A percentile compares a stretch with the other conserved stretches of the same genome.
phyloP scores from a whole-genome alignment of 2,888 invertebrate genomes.

The Tenthredo livida region DNA sequence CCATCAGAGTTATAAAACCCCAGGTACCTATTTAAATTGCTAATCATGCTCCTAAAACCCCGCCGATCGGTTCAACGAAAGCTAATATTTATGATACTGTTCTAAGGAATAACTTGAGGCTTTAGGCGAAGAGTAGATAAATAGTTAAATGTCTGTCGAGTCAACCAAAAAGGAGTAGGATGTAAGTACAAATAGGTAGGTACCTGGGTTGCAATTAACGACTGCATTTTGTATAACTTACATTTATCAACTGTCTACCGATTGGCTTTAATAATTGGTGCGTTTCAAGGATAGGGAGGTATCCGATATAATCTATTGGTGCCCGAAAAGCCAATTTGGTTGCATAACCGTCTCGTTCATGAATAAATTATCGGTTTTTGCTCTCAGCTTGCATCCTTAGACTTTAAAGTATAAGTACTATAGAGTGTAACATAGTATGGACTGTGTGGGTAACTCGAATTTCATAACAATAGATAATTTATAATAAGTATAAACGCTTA shows the following conservation, averaged over 20 bases:
- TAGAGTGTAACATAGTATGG: not conserved
- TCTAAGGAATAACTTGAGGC: not conserved
- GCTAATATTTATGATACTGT: conserved; percentile 4
- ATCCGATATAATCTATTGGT: not conserved
- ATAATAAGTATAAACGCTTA: conserved; percentile 31
- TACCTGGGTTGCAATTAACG: not conserved
- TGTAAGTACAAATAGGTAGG: not conserved
- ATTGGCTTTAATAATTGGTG: conserved; percentile 7
- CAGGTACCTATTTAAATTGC: conserved; percentile 12
- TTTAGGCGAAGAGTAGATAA: not conserved
- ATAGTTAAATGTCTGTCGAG: conserved; percentile 16
- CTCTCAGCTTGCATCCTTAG: not conserved
- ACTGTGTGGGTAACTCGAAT: conserved; percentile 1
- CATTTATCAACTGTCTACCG: conserved; percentile 4
- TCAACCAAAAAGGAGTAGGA: not conserved
- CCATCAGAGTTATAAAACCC: not conserved
- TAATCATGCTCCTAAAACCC: conserved; percentile 4
- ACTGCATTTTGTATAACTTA: conserved; percentile 11
- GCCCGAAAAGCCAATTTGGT: conserved; percentile 15
- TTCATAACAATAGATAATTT: conserved; percentile 44
- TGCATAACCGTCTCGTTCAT: conserved; percentile 18
- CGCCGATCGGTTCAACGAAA: not conserved
- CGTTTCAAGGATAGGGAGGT: not conserved
- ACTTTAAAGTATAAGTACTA: not conserved
- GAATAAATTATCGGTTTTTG: conserved; percentile 31